phyloP scores from a whole-genome alignment of 2,797 vertebrate species.

The Schizothorax lantsangensis region DNA sequence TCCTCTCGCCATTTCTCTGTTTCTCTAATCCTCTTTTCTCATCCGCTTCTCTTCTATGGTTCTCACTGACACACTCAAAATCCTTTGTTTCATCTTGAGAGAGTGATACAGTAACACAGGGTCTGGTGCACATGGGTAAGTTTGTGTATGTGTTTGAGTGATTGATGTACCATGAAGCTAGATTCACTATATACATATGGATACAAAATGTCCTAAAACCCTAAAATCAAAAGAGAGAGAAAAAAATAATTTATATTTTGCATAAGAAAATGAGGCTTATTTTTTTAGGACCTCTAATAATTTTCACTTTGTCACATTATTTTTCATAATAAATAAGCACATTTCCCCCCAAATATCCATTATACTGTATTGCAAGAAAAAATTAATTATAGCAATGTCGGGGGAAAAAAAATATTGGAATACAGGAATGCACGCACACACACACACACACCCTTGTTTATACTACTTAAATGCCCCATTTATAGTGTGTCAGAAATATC shows the following conservation, averaged over 20 bases:
- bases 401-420: background rate
- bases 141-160: background rate
- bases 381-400: rapidly evolving
- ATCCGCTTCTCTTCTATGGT: conserved; percentile 26
- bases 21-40: conserved; percentile 41
- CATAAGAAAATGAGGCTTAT: background rate
- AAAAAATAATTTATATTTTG: background rate
- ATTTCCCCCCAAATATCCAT: background rate
- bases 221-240: background rate
- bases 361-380: background rate
- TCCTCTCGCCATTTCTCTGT: conserved; percentile 14
- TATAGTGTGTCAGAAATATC: too few species aligned
- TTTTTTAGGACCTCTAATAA: background rate
- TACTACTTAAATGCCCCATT: too few species aligned
- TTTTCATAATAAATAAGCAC: background rate
- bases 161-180: background rate
- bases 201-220: background rate
- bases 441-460: too few species aligned
- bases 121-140: background rate
- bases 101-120: background rate
- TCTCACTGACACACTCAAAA: conserved; percentile 36
- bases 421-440: background rate
- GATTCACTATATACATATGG: background rate
- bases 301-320: background rate
- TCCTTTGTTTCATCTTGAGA: conserved; percentile 45